Evolutionary conservation across 2,888 invertebrate genomes (phyloP).

Genomic region (Tromatobia lineatoria): DNA sequence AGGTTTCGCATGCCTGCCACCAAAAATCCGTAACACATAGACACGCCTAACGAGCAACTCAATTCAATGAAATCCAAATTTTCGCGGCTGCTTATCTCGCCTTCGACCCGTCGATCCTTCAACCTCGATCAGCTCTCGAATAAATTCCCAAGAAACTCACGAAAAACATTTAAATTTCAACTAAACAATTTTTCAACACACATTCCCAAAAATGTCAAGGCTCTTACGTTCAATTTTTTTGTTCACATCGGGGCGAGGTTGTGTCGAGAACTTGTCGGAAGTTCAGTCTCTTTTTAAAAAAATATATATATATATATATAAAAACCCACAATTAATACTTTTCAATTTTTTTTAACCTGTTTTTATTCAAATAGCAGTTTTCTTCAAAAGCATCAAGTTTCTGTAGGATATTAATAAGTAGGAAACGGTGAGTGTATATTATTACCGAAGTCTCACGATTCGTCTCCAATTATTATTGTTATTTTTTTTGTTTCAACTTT

Average conservation of each 20-base stretch:
- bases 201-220: neutral
- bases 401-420: neutral
- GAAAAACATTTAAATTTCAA: neutral
- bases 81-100: neutral
- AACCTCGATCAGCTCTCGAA: neutral
- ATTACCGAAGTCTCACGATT: constrained; percentile 3
- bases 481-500: neutral
- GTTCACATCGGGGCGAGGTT: constrained; percentile 27
- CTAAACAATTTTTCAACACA: neutral
- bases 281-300: constrained; percentile 20
- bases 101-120: constrained; percentile 23
- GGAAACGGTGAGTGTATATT: neutral
- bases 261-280: constrained; percentile 19
- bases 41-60: constrained; percentile 50
- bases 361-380: neutral
- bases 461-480: neutral
- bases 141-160: neutral
- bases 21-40: constrained; percentile 1
- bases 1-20: neutral
- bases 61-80: constrained; percentile 18
- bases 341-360: neutral
- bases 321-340: neutral
- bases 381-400: neutral
- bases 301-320: neutral
- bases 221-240: constrained; percentile 14